Percentiles rank a stretch among this genome's conserved stretches.
phyloP scores from a whole-genome alignment of 2,113 vertebrate genomes.

The Solea solea region DNA sequence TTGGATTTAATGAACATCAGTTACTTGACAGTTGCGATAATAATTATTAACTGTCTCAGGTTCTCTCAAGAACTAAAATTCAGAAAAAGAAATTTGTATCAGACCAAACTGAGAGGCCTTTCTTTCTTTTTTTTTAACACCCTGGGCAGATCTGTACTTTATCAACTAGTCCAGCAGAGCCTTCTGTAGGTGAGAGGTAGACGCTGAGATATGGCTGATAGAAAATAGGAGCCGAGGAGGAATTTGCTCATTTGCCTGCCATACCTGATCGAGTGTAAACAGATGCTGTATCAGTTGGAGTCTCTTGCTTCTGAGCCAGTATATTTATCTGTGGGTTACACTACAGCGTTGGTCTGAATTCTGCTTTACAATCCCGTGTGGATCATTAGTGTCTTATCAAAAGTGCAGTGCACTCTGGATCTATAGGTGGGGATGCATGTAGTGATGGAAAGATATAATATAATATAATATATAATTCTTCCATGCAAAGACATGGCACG shows the following conservation, averaged over 20 bases:
- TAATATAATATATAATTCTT: slow-evolving; percentile 33
- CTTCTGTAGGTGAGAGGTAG: slow-evolving; percentile 60
- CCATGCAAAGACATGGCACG: neutral
- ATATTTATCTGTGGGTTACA: slow-evolving; percentile 57
- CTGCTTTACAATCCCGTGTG: slow-evolving; percentile 36
- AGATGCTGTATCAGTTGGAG: slow-evolving; percentile 65
- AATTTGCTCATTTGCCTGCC: slow-evolving; percentile 65
- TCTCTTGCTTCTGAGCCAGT: slow-evolving; percentile 51
- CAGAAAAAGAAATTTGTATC: neutral
- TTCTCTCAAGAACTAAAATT: slow-evolving; percentile 1
- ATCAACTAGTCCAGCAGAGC: slow-evolving; percentile 55
- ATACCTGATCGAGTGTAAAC: slow-evolving; percentile 65
- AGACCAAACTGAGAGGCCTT: neutral
- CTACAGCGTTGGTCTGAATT: slow-evolving; percentile 41
- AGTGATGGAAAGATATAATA: slow-evolving; percentile 12
- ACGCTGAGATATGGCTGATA: slow-evolving; percentile 59
- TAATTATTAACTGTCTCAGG: neutral
- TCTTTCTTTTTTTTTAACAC: slow-evolving; percentile 24
- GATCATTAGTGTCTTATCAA: slow-evolving; percentile 50
- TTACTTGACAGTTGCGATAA: neutral
- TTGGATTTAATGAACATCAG: neutral
- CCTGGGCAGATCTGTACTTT: slow-evolving; percentile 15
- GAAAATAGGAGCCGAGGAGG: slow-evolving; percentile 61
- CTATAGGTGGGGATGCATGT: slow-evolving; percentile 16
- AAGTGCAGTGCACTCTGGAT: slow-evolving; percentile 8